Conservation (phyloP, 2,113 vertebrate species). For the Equus przewalskii region DNA sequence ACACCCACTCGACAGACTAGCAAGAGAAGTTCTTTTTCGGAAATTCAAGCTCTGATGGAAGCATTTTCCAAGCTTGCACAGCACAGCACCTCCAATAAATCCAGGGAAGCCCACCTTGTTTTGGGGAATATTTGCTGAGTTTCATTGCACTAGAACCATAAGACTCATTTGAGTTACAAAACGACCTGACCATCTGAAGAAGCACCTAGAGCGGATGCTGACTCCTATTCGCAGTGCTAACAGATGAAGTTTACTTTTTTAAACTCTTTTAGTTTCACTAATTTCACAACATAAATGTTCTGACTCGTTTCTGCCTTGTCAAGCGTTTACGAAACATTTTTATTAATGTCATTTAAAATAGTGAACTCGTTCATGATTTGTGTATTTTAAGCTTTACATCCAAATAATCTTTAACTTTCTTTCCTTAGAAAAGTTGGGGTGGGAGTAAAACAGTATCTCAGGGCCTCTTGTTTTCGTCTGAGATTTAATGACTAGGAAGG, state of each 20-base stretch:
- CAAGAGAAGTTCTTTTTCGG: conserved; percentile 64
- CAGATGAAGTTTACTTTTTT: not conserved
- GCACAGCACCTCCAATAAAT: not conserved
- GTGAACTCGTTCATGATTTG: not conserved
- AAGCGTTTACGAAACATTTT: not conserved
- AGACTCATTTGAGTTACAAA: not conserved
- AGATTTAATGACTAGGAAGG: not conserved
- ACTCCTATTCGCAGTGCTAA: not conserved
- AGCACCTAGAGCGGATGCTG: not conserved
- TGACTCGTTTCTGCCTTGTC: conserved; percentile 20
- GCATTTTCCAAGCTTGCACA: not conserved
- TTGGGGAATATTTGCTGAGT: not conserved
- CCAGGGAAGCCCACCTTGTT: not conserved
- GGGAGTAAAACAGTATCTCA: not conserved
- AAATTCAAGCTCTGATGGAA: conserved; percentile 52
- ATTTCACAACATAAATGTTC: not conserved
- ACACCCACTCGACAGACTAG: conserved; percentile 48
- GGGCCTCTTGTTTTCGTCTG: not conserved
- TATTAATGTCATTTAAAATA: conserved; percentile 50
- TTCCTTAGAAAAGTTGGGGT: not conserved
- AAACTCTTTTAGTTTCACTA: not conserved
- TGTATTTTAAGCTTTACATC: conserved; percentile 32
- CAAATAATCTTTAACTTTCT: conserved; percentile 8
- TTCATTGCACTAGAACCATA: not conserved
- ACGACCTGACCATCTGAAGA: not conserved